phyloP scores from a whole-genome alignment of 2,113 vertebrate genomes.

The Apus apus region DNA sequence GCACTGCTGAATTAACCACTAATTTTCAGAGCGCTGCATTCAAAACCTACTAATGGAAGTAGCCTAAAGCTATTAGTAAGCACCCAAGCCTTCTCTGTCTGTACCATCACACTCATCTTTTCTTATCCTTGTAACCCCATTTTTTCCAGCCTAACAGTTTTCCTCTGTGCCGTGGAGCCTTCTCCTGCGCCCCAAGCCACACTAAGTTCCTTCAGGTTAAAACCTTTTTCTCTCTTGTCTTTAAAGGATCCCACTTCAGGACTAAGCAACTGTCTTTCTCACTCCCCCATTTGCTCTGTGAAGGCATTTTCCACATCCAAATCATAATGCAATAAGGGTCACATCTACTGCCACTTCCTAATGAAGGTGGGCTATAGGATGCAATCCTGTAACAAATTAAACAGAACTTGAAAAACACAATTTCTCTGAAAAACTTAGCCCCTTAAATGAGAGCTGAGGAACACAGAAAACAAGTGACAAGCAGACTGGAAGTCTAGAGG shows the following conservation, averaged over 20 bases:
- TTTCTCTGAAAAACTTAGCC: not conserved
- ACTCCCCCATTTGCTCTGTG: not conserved
- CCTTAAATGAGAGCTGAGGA: not conserved
- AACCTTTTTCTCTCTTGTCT: not conserved
- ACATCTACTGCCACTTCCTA: not conserved
- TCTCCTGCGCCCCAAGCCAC: not conserved
- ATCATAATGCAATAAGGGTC: not conserved
- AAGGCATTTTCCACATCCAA: not conserved
- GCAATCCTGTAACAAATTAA: not conserved
- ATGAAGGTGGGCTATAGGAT: not conserved
- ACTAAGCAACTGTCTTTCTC: not conserved
- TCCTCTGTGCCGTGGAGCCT: not conserved
- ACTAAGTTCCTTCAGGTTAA: not conserved
- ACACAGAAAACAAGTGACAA: not conserved
- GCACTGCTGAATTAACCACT: not conserved
- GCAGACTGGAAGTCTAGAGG: not conserved
- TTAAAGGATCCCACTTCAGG: not conserved
- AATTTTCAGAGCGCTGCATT: not conserved
- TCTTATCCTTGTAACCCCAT: not conserved
- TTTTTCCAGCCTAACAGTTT: not conserved
- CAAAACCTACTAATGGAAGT: not conserved
- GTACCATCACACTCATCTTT: not conserved
- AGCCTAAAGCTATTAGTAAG: not conserved
- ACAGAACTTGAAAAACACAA: not conserved
- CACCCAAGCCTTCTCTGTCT: not conserved